Conservation (phyloP, 2,797 vertebrate genomes). For the Gastrophryne carolinensis region DNA sequence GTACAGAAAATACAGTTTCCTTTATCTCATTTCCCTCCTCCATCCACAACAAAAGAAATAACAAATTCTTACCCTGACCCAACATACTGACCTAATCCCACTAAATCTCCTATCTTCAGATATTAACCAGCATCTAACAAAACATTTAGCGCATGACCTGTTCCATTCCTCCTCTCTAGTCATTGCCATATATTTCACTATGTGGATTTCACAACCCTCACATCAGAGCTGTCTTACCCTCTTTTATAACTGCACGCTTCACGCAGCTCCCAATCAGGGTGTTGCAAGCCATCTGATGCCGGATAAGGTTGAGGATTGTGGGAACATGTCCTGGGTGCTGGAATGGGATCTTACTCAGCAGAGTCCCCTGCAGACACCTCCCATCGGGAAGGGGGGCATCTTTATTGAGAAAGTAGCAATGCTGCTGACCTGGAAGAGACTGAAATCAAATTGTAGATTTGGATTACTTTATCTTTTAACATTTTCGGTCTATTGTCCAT, state of each 20-base stretch:
- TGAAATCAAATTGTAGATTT: conserved; percentile 53
- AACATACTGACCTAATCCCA: too few relatives aligned
- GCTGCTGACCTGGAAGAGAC: conserved; percentile 95
- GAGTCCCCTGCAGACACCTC: conserved; percentile 84
- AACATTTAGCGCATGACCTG: too few relatives aligned
- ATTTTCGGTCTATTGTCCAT: too few relatives aligned
- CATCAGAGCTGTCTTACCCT: conserved; percentile 81
- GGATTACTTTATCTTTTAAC: neutral
- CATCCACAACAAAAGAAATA: too few relatives aligned
- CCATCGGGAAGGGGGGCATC: conserved; percentile 93
- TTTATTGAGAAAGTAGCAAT: conserved; percentile 96
- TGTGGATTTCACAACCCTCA: too few relatives aligned
- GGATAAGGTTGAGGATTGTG: conserved; percentile 85
- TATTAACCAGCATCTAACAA: too few relatives aligned
- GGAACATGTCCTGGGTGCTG: conserved; percentile 92
- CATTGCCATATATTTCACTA: too few relatives aligned
- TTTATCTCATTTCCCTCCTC: too few relatives aligned
- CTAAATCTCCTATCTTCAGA: too few relatives aligned
- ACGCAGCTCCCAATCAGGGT: conserved; percentile 95
- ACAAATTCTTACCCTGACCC: too few relatives aligned
- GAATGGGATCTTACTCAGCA: conserved; percentile 92
- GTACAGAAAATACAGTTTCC: too few relatives aligned
- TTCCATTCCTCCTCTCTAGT: too few relatives aligned
- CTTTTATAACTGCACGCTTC: conserved; percentile 87
- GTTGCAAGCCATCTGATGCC: conserved; percentile 94